Evolutionary conservation across 2,797 vertebrate genomes (phyloP).

Genomic region (Apogon hyalosoma): DNA sequence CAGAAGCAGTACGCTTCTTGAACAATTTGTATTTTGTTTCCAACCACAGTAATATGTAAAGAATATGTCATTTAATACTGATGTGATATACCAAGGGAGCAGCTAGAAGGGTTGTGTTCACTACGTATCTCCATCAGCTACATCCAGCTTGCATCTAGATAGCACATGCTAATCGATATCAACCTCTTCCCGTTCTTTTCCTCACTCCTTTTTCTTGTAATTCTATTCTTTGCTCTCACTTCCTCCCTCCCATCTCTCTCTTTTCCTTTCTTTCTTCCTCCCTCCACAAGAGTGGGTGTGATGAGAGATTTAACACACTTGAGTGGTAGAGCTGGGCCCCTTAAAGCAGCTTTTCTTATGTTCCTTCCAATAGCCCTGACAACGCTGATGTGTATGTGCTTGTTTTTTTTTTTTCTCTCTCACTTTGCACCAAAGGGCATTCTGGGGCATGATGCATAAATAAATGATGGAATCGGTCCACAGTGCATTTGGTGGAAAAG

Average conservation of each 20-base stretch:
- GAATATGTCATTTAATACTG: constrained; percentile 23
- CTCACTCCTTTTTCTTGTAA: constrained; percentile 48
- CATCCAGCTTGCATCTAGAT: constrained; percentile 32
- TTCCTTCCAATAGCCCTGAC: constrained; percentile 50
- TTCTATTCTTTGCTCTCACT: constrained; percentile 52
- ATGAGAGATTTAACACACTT: constrained; percentile 70
- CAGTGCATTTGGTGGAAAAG: constrained; percentile 70
- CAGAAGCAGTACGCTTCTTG: neutral
- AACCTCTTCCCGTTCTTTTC: constrained; percentile 40
- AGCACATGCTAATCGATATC: constrained; percentile 48
- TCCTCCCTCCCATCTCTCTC: constrained; percentile 21
- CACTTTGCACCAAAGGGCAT: constrained; percentile 46
- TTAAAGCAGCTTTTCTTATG: constrained; percentile 54
- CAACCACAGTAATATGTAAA: constrained; percentile 13
- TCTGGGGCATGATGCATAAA: constrained; percentile 67
- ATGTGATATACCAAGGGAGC: constrained; percentile 17
- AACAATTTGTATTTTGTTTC: neutral
- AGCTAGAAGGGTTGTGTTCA: constrained; percentile 8
- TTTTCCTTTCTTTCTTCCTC: constrained; percentile 15
- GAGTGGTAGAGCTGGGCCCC: constrained; percentile 43
- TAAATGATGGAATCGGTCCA: constrained; percentile 75
- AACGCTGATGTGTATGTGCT: constrained; percentile 21
- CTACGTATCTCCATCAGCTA: constrained; percentile 37
- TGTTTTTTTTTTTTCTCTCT: constrained; percentile 27
- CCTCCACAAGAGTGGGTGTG: constrained; percentile 38